phyloP scores from a whole-genome alignment of 2,797 vertebrate species.

The Lagocephalus sceleratus region DNA sequence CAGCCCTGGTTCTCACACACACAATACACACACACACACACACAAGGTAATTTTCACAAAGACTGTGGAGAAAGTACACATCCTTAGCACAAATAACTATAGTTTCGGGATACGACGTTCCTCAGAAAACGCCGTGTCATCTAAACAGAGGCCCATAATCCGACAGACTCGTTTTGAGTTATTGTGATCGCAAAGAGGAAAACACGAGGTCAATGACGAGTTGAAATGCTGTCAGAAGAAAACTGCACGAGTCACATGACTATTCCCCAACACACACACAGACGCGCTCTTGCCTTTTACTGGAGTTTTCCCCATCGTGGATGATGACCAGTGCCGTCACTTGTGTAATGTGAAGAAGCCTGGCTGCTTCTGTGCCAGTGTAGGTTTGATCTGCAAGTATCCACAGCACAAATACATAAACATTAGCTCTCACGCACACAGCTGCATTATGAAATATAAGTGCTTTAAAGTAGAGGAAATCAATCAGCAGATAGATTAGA shows the following conservation, averaged over 20 bases:
- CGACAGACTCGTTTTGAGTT: background rate
- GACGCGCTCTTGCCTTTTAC: conserved; percentile 78
- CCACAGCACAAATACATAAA: background rate
- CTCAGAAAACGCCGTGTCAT: background rate
- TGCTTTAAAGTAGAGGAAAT: too few species aligned
- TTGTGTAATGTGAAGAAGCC: conserved; percentile 28
- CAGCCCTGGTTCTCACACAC: too few species aligned
- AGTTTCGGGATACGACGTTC: background rate
- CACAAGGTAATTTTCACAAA: background rate
- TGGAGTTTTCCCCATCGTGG: conserved; percentile 83
- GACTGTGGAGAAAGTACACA: background rate
- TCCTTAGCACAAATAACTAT: background rate
- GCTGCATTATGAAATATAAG: too few species aligned
- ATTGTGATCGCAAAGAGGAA: background rate
- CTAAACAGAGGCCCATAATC: conserved; percentile 1
- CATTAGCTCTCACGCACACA: too few species aligned
- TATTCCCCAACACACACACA: background rate
- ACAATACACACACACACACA: too few species aligned
- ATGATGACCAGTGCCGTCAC: conserved; percentile 54
- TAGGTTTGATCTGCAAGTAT: conserved; percentile 30
- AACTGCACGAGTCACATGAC: background rate
- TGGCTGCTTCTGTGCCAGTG: conserved; percentile 8
- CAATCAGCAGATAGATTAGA: too few species aligned
- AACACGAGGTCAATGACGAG: background rate
- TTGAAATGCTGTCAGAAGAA: background rate